Evolutionary conservation across 2,888 invertebrate species (phyloP).

Genomic region (Xestia sexstrigata): DNA sequence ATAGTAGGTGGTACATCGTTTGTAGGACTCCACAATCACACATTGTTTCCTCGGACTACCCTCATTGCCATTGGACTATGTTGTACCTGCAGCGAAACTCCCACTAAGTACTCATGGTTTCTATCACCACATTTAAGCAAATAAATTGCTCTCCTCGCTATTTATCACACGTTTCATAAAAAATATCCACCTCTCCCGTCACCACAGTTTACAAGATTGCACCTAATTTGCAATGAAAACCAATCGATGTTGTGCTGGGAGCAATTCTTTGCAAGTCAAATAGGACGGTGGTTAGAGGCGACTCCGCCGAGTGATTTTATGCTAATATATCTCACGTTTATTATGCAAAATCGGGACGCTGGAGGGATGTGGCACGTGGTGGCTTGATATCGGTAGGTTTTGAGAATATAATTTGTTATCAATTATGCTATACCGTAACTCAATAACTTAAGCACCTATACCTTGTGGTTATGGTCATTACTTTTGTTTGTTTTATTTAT

Average conservation of each 20-base stretch:
- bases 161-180: neutral
- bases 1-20: no score
- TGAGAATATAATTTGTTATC: neutral
- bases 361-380: constrained; percentile 61
- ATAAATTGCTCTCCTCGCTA: neutral
- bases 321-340: constrained; percentile 86
- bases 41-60: neutral
- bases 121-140: neutral
- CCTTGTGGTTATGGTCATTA: neutral
- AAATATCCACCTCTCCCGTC: constrained; percentile 3
- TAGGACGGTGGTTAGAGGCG: constrained; percentile 80
- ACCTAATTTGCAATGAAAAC: constrained; percentile 74
- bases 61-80: neutral
- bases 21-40: no score
- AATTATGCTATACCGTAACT: neutral
- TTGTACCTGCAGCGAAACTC: neutral
- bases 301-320: constrained; percentile 83
- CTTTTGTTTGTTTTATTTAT: neutral
- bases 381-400: constrained; percentile 35
- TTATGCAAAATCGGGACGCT: constrained; percentile 83
- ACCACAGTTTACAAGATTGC: constrained; percentile 52
- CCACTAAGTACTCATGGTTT: neutral
- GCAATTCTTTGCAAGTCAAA: constrained; percentile 88
- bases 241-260: constrained; percentile 72
- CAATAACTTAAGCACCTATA: neutral